These are phyloP conservation scores for Embiotoca jacksoni DNA, from an alignment of 2,113 vertebrate species.

Conservation along the genomic window DNA sequence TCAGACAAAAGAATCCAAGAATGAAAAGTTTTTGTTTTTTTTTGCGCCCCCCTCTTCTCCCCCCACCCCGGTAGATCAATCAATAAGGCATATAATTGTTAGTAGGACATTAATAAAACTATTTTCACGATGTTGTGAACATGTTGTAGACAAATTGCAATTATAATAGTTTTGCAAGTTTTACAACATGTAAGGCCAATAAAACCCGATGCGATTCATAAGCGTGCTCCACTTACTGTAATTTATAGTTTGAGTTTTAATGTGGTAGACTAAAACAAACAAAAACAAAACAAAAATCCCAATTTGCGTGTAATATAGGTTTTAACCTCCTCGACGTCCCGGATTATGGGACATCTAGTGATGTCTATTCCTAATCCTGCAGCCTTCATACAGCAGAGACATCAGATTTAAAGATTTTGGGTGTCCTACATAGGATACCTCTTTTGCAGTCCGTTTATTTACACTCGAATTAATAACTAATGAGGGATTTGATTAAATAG, in stretches of 20 bases:
- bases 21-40: not conserved
- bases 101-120: no score
- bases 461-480: not conserved
- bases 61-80: no score
- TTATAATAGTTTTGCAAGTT: no score
- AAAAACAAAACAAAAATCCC: no score
- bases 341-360: slow-evolving; percentile 7
- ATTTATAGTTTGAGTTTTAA: not conserved
- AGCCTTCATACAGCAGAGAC: not conserved
- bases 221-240: no score
- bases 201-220: no score
- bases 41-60: no score
- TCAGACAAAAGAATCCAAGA: not conserved
- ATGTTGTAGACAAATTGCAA: no score
- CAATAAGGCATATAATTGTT: no score
- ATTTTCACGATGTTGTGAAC: no score
- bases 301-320: not conserved
- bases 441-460: not conserved
- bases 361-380: slow-evolving; percentile 20
- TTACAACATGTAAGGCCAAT: no score
- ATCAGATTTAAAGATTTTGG: not conserved
- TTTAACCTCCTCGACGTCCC: slow-evolving; percentile 11
- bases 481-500: not conserved
- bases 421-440: not conserved
- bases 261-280: no score